Conservation (phyloP, 2,797 vertebrate species). For the Etheostoma perlongum region DNA sequence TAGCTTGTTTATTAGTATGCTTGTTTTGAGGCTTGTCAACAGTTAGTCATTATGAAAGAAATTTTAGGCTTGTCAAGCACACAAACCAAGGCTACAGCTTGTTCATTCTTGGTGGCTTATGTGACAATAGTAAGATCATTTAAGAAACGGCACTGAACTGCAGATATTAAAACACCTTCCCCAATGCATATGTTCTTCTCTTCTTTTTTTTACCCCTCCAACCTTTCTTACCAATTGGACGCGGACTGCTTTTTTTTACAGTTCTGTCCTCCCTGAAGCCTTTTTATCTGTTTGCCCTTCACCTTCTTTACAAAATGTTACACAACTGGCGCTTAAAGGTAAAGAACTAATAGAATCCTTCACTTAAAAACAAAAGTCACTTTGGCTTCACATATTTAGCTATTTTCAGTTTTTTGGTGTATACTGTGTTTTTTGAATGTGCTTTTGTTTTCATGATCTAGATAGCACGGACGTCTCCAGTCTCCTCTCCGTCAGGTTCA, state of each 20-base stretch:
- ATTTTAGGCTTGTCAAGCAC: not conserved
- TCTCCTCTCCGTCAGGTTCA: too few species aligned
- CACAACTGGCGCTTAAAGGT: not conserved
- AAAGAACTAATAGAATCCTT: not conserved
- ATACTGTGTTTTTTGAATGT: too few species aligned
- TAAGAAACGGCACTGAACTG: not conserved
- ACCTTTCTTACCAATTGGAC: conserved; percentile 33
- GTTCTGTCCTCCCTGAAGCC: conserved; percentile 17
- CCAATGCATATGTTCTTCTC: conserved; percentile 7
- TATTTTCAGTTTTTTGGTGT: not conserved
- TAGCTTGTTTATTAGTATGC: conserved; percentile 18
- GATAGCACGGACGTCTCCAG: too few species aligned
- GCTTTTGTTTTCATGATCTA: too few species aligned
- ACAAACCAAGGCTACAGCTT: not conserved
- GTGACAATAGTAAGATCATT: not conserved
- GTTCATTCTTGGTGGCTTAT: not conserved
- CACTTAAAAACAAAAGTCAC: not conserved
- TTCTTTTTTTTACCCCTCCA: conserved; percentile 24
- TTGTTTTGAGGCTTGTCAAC: conserved; percentile 8
- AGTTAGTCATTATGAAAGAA: not conserved
- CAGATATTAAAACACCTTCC: not conserved
- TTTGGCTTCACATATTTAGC: not conserved
- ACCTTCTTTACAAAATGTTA: conserved; percentile 28
- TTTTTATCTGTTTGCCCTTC: conserved; percentile 53
- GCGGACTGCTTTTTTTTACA: conserved; percentile 28